A percentile compares a stretch with the other conserved stretches of the same genome.
These are phyloP conservation scores for Chaetops frenatus DNA, from an alignment of 2,113 vertebrate species.

Conservation along the genomic window DNA sequence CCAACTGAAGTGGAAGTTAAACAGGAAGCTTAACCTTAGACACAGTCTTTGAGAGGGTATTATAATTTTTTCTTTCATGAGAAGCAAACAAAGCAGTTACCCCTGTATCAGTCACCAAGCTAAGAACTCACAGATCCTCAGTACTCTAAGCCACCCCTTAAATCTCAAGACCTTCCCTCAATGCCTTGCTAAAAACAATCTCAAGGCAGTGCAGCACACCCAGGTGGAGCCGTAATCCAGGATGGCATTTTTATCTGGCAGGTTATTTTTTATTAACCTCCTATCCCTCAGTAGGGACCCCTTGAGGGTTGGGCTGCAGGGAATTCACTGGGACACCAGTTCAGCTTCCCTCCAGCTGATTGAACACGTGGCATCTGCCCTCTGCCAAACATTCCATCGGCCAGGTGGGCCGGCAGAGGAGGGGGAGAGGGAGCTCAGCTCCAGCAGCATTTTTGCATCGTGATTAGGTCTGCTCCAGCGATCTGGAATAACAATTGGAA, in stretches of 20 bases:
- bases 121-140: background rate
- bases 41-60: accelerated
- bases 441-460: slow-evolving; percentile 9
- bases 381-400: slow-evolving; percentile 20
- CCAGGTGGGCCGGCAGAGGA: slow-evolving; percentile 38
- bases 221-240: slow-evolving; percentile 9
- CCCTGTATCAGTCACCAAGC: background rate
- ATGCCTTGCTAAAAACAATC: slow-evolving; percentile 46
- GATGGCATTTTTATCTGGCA: slow-evolving; percentile 55
- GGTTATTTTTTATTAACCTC: slow-evolving; percentile 54
- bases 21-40: background rate
- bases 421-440: background rate
- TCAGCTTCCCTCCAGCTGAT: slow-evolving; percentile 39
- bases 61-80: background rate
- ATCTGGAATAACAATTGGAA: slow-evolving; percentile 36
- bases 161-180: slow-evolving; percentile 17
- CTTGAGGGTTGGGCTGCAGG: slow-evolving; percentile 29
- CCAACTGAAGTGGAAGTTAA: background rate
- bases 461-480: slow-evolving; percentile 46
- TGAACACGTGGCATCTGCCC: slow-evolving; percentile 41
- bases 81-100: background rate
- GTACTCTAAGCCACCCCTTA: background rate
- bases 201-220: background rate
- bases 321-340: slow-evolving; percentile 20
- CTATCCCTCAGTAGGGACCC: slow-evolving; percentile 54